A percentile compares a stretch with the other conserved stretches of the same genome.
phyloP scores from a whole-genome alignment of 2,113 vertebrate genomes.

The Heloderma charlesbogerti region DNA sequence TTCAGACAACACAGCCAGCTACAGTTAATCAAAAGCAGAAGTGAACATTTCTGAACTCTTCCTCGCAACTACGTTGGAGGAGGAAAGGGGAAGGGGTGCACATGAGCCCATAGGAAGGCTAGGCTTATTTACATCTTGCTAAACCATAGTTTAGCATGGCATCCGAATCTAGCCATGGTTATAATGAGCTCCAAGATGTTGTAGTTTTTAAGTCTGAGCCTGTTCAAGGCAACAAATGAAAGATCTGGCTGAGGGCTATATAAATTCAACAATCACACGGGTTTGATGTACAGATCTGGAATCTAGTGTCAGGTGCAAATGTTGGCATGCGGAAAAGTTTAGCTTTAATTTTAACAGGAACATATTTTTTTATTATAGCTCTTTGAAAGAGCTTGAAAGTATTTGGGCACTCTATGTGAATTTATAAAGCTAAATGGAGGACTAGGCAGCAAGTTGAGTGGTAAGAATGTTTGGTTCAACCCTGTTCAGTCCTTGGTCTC shows the following conservation, averaged over 20 bases:
- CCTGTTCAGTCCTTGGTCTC: not conserved
- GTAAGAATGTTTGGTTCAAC: not conserved
- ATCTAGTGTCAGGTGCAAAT: not conserved
- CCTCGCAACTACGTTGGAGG: not conserved
- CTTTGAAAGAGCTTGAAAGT: not conserved
- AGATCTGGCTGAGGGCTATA: not conserved
- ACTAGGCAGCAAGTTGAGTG: not conserved
- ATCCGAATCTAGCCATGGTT: not conserved
- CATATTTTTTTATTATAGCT: not conserved
- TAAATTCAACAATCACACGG: not conserved
- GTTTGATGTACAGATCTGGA: not conserved
- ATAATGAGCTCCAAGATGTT: not conserved
- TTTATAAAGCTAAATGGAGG: not conserved
- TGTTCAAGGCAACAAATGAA: not conserved
- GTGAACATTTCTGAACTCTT: not conserved
- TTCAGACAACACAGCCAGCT: not conserved
- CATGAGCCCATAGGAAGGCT: not conserved
- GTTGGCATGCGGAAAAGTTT: not conserved
- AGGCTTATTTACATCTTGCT: not conserved
- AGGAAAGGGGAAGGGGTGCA: not conserved
- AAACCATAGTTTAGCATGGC: not conserved
- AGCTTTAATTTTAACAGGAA: not conserved
- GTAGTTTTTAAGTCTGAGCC: not conserved
- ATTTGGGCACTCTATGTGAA: not conserved
- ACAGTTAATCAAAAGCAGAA: not conserved